A percentile compares a stretch with the other conserved stretches of the same genome.
phyloP scores from a whole-genome alignment of 1,140 invertebrate genomes.

The Frieseomelitta varia region DNA sequence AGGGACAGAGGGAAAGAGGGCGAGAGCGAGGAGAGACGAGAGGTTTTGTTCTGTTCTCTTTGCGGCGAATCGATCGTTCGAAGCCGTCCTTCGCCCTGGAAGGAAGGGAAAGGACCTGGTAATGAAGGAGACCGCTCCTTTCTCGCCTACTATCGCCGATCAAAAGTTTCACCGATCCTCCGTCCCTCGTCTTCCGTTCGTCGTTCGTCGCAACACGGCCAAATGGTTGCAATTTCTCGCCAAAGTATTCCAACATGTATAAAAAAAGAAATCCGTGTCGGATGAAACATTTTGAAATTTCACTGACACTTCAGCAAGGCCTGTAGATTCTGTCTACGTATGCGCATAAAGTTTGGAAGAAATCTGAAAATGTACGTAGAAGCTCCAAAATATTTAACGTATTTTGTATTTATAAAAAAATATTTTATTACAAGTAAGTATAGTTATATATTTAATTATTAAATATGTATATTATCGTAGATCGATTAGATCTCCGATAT shows the following conservation, averaged over 20 bases:
- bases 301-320: neutral
- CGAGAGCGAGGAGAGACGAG: neutral
- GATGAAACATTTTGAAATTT: neutral
- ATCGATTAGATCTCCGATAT: too few relatives aligned
- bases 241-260: neutral
- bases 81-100: constrained; percentile 46
- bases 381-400: too few relatives aligned
- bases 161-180: neutral
- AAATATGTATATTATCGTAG: too few relatives aligned
- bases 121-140: constrained; percentile 51
- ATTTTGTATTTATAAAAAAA: too few relatives aligned
- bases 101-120: constrained; percentile 56
- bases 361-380: too few relatives aligned
- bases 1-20: neutral
- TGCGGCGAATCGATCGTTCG: constrained; percentile 57
- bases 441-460: too few relatives aligned
- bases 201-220: too few relatives aligned
- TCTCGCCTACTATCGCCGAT: constrained; percentile 6
- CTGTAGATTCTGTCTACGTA: too few relatives aligned
- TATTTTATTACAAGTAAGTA: too few relatives aligned
- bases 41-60: constrained; percentile 55
- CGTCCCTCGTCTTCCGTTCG: neutral
- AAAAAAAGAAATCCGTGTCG: neutral
- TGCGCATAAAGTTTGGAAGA: neutral
- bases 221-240: neutral